Evolutionary conservation across 2,113 vertebrate species (phyloP).

Genomic region (Craseonycteris thonglongyai): DNA sequence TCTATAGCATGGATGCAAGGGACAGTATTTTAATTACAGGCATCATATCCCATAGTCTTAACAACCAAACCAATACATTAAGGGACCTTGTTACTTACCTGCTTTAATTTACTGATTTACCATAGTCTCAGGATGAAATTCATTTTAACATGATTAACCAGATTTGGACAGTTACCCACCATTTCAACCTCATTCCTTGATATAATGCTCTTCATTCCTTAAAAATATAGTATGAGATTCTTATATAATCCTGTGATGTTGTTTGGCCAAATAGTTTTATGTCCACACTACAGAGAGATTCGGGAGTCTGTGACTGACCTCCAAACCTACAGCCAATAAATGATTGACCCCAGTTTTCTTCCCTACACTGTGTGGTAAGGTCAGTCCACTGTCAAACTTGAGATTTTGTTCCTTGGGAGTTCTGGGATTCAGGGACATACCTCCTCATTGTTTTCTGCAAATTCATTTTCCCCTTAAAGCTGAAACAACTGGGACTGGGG

Average conservation of each 20-base stretch:
- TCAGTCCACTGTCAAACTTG: background rate
- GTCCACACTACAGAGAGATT: background rate
- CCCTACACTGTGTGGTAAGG: fast-evolving
- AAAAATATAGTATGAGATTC: background rate
- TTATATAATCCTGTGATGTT: background rate
- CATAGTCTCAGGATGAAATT: background rate
- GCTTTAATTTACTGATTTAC: background rate
- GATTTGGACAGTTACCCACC: background rate
- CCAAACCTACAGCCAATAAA: background rate
- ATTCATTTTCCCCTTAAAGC: background rate
- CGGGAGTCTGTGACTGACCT: background rate
- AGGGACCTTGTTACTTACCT: background rate
- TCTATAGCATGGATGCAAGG: background rate
- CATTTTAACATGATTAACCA: background rate
- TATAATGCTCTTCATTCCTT: background rate
- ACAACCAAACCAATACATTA: background rate
- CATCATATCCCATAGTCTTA: background rate
- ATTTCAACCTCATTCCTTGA: background rate
- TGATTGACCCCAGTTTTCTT: background rate
- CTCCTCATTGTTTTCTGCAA: background rate
- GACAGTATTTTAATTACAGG: background rate
- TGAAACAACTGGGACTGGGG: background rate
- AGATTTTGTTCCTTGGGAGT: background rate
- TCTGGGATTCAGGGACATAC: background rate
- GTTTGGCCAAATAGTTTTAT: background rate